Percentiles rank a stretch among this genome's conserved stretches.
Evolutionary conservation across 2,113 vertebrate species (phyloP).

Genomic region (Apaloderma vittatum): DNA sequence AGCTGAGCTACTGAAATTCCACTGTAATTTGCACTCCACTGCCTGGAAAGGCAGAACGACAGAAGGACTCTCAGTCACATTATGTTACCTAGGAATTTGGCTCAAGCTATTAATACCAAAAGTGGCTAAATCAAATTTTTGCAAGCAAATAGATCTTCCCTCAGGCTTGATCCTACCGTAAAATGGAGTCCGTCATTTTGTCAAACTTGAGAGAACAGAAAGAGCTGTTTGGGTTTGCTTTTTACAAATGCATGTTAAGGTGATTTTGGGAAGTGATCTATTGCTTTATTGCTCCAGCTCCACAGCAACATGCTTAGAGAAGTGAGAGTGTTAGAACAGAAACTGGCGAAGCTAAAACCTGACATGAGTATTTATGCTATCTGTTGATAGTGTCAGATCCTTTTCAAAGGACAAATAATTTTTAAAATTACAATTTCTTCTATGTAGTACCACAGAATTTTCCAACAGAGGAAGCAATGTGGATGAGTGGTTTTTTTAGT

Average conservation of each 20-base stretch:
- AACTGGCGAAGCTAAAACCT: not conserved
- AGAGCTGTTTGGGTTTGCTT: not conserved
- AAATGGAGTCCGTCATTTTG: not conserved
- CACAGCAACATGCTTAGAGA: not conserved
- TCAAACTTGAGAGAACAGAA: not conserved
- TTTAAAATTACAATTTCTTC: not conserved
- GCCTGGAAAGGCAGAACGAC: not conserved
- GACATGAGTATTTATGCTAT: not conserved
- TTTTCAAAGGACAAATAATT: not conserved
- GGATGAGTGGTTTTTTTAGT: not conserved
- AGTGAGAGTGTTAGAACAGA: not conserved
- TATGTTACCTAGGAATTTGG: not conserved
- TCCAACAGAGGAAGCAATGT: not conserved
- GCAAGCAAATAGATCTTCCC: not conserved
- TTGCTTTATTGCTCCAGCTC: not conserved
- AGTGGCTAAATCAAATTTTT: not conserved
- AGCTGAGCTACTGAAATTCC: not conserved
- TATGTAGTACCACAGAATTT: not conserved
- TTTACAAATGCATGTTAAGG: not conserved
- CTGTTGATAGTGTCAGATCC: not conserved
- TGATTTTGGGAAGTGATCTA: not conserved
- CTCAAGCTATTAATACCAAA: not conserved
- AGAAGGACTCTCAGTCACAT: not conserved
- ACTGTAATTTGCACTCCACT: not conserved
- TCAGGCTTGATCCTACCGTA: not conserved